A percentile compares a stretch with the other conserved stretches of the same genome.
These are phyloP conservation scores for Ia io DNA, from an alignment of 2,113 vertebrate genomes.

Conservation along the genomic window DNA sequence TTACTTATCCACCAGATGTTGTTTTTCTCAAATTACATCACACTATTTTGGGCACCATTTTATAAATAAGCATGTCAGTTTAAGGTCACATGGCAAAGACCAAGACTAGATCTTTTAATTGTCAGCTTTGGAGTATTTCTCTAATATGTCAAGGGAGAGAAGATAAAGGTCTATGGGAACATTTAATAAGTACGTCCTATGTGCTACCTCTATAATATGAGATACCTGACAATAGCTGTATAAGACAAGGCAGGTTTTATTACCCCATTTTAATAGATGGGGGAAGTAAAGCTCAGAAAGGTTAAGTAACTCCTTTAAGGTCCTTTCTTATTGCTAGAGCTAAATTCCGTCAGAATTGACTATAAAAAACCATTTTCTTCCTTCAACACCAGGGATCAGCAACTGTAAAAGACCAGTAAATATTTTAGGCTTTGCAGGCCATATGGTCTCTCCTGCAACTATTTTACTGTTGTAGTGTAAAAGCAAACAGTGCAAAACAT, in stretches of 20 bases:
- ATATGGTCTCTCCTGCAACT: not conserved
- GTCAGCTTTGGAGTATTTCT: not conserved
- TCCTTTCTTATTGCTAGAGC: not conserved
- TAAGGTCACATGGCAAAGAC: not conserved
- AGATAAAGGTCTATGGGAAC: not conserved
- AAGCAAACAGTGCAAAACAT: not conserved
- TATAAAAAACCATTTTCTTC: not conserved
- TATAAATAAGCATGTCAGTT: not conserved
- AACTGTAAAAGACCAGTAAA: not conserved
- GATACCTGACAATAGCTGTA: not conserved
- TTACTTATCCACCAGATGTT: not conserved
- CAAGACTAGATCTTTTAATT: not conserved
- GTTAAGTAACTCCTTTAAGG: not conserved
- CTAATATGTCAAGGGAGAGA: not conserved
- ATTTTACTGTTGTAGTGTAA: not conserved
- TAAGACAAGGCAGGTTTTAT: not conserved
- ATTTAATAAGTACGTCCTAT: not conserved
- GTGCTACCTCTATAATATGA: not conserved
- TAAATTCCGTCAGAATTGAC: not conserved
- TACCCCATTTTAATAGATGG: not conserved
- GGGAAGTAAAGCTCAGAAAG: not conserved
- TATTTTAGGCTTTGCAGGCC: not conserved
- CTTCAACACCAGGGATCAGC: not conserved
- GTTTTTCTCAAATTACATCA: not conserved
- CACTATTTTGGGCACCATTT: not conserved